Evolutionary conservation across 1,140 invertebrate genomes (phyloP).

Genomic region (Conopomorpha cramerella): DNA sequence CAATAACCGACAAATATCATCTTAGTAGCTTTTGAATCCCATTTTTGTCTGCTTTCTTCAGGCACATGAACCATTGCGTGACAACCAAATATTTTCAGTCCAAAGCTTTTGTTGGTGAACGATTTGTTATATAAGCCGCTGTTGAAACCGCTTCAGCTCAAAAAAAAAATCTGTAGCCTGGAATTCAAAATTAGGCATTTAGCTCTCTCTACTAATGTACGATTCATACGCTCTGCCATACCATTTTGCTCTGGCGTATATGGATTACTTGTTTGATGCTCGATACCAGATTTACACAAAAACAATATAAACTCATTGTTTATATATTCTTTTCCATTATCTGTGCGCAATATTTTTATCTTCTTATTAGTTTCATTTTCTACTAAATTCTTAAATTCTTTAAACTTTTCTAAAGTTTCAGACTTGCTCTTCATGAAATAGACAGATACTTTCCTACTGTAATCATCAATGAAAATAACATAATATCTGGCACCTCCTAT

Average conservation of each 20-base stretch:
- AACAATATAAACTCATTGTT: not conserved
- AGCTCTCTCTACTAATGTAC: not conserved
- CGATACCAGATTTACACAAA: not conserved
- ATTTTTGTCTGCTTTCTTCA: constrained; percentile 29
- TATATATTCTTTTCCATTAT: not conserved
- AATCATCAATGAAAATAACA: not conserved
- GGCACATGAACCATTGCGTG: constrained; percentile 32
- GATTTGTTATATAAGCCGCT: not conserved
- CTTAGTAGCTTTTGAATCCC: constrained; percentile 26
- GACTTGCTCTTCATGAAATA: not conserved
- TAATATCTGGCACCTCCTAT: not conserved
- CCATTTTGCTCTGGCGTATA: not conserved
- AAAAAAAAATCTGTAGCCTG: not conserved
- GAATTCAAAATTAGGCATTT: not conserved
- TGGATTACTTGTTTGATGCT: not conserved
- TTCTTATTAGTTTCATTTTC: not conserved
- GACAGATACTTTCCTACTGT: not conserved
- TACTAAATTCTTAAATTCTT: not conserved
- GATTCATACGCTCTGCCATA: not conserved
- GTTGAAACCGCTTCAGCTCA: not conserved
- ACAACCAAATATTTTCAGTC: constrained; percentile 34
- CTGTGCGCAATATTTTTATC: not conserved
- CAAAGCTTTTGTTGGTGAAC: not conserved
- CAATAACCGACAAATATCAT: constrained; percentile 39
- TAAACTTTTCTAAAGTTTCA: not conserved